Evolutionary conservation across 2,113 vertebrate species (phyloP).

Genomic region (Callipepla squamata): DNA sequence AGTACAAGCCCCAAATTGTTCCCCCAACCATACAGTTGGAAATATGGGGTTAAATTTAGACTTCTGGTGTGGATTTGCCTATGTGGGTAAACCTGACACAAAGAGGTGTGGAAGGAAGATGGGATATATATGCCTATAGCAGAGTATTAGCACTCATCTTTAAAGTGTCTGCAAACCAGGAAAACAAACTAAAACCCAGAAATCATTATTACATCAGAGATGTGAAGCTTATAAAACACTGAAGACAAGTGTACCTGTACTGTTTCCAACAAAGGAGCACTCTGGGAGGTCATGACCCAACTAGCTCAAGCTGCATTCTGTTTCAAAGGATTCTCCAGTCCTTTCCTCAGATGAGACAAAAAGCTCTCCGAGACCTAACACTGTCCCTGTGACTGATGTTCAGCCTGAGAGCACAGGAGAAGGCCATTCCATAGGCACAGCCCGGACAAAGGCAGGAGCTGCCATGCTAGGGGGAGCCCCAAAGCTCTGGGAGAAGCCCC

Average conservation of each 20-base stretch:
- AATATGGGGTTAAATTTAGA: not conserved
- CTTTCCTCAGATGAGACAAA: not conserved
- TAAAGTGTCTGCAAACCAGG: not conserved
- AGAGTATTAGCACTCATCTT: accelerated
- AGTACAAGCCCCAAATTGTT: not conserved
- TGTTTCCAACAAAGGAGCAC: not conserved
- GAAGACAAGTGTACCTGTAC: not conserved
- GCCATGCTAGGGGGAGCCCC: not conserved
- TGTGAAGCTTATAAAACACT: accelerated
- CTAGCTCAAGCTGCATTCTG: not conserved
- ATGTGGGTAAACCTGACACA: not conserved
- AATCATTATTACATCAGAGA: not conserved
- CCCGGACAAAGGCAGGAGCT: not conserved
- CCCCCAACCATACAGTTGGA: not conserved
- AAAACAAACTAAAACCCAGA: not conserved
- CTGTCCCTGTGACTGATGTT: accelerated
- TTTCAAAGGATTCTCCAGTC: not conserved
- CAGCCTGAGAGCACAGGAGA: not conserved
- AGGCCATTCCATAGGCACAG: not conserved
- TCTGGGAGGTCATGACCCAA: not conserved
- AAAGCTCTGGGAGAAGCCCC: not conserved
- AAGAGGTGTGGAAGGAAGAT: not conserved
- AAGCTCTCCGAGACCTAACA: not conserved
- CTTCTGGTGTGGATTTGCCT: not conserved
- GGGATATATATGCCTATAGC: accelerated